Percentiles rank a stretch among this genome's conserved stretches.
Evolutionary conservation across 2,113 vertebrate genomes (phyloP).

Genomic region (Anguilla japonica): DNA sequence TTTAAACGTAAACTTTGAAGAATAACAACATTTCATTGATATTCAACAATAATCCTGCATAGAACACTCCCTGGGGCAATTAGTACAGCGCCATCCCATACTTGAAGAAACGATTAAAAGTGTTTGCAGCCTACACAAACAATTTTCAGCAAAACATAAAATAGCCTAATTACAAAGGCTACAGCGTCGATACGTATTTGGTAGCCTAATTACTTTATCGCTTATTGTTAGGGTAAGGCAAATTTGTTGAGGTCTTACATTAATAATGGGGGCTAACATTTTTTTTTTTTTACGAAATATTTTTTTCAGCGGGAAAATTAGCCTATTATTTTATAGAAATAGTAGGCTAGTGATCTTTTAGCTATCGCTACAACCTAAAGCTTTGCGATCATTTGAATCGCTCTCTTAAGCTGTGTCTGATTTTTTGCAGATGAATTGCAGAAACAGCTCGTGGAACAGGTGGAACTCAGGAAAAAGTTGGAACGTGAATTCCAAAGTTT

Average conservation of each 20-base stretch:
- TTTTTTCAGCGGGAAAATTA: neutral
- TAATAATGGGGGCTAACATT: neutral
- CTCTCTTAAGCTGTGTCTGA: constrained; percentile 22
- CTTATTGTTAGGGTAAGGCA: neutral
- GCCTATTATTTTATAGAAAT: neutral
- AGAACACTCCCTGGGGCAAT: constrained; percentile 15
- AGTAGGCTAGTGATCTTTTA: neutral
- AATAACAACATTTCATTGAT: constrained; percentile 3
- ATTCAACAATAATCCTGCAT: neutral
- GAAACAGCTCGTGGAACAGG: constrained; percentile 92
- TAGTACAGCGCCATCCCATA: neutral
- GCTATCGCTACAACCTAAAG: neutral
- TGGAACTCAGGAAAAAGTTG: constrained; percentile 95
- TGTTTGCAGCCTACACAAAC: neutral
- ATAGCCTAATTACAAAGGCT: neutral
- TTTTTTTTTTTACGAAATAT: neutral
- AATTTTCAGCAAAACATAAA: neutral
- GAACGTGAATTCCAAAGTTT: constrained; percentile 96
- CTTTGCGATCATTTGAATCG: neutral
- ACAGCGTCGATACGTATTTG: neutral
- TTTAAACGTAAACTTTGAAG: neutral
- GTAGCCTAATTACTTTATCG: neutral
- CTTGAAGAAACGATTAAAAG: neutral
- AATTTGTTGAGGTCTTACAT: neutral
- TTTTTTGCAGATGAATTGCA: constrained; percentile 85